Evolutionary conservation across 2,113 vertebrate species (phyloP), one percentile per base, ranked within the genome.

Genomic region (Pachyramphus minor): DNA sequence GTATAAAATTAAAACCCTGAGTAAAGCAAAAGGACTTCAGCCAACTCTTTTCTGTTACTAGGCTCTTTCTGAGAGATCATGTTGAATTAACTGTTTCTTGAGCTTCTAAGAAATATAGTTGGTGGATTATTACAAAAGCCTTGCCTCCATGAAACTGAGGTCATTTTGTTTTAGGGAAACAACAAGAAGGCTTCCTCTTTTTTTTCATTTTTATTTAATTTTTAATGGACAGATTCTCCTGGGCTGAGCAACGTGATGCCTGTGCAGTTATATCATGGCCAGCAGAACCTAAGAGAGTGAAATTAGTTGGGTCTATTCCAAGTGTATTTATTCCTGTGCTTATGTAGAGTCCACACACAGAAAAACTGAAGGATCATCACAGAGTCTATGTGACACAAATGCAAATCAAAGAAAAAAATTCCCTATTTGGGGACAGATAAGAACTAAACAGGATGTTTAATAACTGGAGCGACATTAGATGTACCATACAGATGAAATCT

Each of bases 41-140:
- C 78, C 74, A 84, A 64, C 2, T 1, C 50, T 86, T 44, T 86
- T 79, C 42, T 69, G 58, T 78, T 91, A 66, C 71, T 71, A 73
- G 50, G 28, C 9, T 87, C 66, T 89, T 91, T 87, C 66, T 58
- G 27, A 82, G n/a, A 76, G 17, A 33, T 49, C 23, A 4, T 58
- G 3, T 69, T 75, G 33, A 89, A 93, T 95, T 96, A 94, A 93
- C 87, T 86, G 50, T 90, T 94, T 85, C 87, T 93, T 58, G 42
- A 90, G 47, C 33, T 79, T 82, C 59, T 71, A 87, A 73, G 71
- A 83, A 83, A 67, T 31, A 16, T 15, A 60, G 18, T 50, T 41
- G 18, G 39, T 83, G 33, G 39, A 63, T 81, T 52, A 76, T 79
- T 89, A 14, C 9, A 58, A 87, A 82, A 89, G 14, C 5, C 9